phyloP scores from a whole-genome alignment of 2,797 vertebrate species.

The Mareca strepera region DNA sequence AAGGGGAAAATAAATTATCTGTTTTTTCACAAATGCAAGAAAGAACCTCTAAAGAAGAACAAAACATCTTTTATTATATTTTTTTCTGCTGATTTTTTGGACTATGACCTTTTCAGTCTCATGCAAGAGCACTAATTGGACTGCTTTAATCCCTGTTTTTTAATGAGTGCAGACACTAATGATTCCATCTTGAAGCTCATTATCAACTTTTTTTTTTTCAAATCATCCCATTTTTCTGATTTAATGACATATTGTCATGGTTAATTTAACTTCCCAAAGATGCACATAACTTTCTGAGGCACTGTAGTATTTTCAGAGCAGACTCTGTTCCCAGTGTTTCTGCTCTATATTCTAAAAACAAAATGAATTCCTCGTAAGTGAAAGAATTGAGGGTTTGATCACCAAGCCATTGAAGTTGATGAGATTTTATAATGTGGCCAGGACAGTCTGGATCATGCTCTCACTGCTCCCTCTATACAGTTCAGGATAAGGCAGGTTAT shows the following conservation, averaged over 20 bases:
- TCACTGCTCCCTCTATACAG: background rate
- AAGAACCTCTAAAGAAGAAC: conserved; percentile 7
- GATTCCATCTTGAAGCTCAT: conserved; percentile 15
- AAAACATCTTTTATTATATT: conserved; percentile 43
- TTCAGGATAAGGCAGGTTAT: background rate
- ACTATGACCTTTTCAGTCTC: background rate
- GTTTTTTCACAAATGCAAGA: background rate
- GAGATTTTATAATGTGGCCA: background rate
- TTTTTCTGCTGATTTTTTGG: background rate
- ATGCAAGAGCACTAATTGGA: conserved; percentile 31
- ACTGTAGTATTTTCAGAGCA: background rate
- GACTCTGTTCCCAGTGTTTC: conserved; percentile 44
- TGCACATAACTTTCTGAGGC: background rate
- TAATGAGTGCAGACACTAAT: conserved; percentile 49
- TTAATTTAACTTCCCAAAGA: conserved; percentile 49
- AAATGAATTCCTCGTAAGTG: conserved; percentile 13
- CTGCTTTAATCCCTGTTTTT: conserved; percentile 9
- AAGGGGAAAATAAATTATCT: background rate
- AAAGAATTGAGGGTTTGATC: background rate
- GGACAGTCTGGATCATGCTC: background rate
- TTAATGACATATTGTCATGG: conserved; percentile 18
- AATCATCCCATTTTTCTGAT: background rate
- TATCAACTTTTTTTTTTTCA: conserved; percentile 21
- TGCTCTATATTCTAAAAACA: conserved; percentile 70
- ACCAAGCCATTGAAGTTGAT: background rate